Conservation (phyloP, 2,888 invertebrate genomes). For the Myopa testacea region DNA sequence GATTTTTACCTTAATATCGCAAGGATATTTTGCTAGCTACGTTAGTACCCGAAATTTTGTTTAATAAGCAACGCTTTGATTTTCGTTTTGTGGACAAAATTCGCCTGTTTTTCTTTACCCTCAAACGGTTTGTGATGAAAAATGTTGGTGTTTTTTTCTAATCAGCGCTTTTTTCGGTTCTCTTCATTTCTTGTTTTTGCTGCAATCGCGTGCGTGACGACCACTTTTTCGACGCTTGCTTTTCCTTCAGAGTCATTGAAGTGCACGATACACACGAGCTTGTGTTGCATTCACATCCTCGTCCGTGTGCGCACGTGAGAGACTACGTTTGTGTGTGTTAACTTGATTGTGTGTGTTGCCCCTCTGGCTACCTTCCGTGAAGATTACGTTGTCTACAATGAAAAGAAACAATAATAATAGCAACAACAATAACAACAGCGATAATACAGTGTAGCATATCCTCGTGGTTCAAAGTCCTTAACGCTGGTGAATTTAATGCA, state of each 20-base stretch:
- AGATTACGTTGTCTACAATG: slow-evolving; percentile 17
- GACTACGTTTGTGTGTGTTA: background rate
- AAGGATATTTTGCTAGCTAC: background rate
- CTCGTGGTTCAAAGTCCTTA: background rate
- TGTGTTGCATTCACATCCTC: background rate
- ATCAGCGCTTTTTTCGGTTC: background rate
- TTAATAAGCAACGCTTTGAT: too few relatives aligned
- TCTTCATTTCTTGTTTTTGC: background rate
- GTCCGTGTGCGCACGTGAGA: background rate
- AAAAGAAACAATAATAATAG: background rate
- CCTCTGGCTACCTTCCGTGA: background rate
- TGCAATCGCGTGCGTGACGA: slow-evolving; percentile 4
- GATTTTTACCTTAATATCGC: slow-evolving; percentile 4
- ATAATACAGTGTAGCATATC: background rate
- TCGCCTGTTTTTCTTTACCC: background rate
- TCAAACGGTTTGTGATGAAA: background rate
- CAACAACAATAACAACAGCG: background rate
- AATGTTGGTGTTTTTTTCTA: slow-evolving; percentile 20
- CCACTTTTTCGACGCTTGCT: background rate
- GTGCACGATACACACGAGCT: background rate
- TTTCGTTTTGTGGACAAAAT: background rate
- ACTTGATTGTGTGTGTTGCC: background rate
- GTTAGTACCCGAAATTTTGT: background rate
- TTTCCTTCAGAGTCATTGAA: background rate
- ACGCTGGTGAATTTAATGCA: background rate